Evolutionary conservation across 2,113 vertebrate species (phyloP).

Genomic region (Cyphomyrus discorhynchus): DNA sequence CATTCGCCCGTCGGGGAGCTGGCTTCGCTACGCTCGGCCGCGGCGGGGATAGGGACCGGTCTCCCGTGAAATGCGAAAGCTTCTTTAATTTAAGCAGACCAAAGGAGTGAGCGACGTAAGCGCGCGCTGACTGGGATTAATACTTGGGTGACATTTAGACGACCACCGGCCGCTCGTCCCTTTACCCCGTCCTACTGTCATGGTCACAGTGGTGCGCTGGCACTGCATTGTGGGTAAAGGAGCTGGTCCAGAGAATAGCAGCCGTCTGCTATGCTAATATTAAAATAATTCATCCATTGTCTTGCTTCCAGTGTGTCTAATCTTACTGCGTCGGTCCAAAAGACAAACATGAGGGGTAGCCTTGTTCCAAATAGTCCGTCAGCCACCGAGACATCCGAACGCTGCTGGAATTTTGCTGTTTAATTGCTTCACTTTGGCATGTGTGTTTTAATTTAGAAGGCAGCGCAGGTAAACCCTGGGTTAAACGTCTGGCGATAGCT

Average conservation of each 20-base stretch:
- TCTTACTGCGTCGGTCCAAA: not conserved
- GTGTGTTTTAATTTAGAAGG: not conserved
- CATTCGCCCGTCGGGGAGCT: slow-evolving; percentile 1
- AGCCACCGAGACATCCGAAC: not conserved
- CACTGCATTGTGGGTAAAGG: not conserved
- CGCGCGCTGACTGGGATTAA: not conserved
- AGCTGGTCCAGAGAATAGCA: not conserved
- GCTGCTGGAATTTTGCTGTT: not conserved
- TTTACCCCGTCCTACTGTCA: not conserved
- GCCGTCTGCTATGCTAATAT: not conserved
- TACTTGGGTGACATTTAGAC: not conserved
- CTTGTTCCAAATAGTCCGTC: not conserved
- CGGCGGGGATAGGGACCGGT: not conserved
- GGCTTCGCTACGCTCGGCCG: not conserved
- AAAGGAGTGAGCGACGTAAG: not conserved
- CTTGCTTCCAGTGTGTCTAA: not conserved
- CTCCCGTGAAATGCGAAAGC: not conserved
- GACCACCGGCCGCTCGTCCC: not conserved
- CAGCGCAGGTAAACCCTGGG: not conserved
- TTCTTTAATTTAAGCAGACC: slow-evolving; percentile 9
- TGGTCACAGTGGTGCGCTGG: not conserved
- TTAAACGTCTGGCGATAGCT: not conserved
- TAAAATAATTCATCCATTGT: not conserved
- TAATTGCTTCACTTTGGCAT: not conserved
- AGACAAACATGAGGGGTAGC: not conserved